Percentiles rank a stretch among this genome's conserved stretches.
phyloP scores from a whole-genome alignment of 2,797 vertebrate genomes.

The Megaceryle alcyon region DNA sequence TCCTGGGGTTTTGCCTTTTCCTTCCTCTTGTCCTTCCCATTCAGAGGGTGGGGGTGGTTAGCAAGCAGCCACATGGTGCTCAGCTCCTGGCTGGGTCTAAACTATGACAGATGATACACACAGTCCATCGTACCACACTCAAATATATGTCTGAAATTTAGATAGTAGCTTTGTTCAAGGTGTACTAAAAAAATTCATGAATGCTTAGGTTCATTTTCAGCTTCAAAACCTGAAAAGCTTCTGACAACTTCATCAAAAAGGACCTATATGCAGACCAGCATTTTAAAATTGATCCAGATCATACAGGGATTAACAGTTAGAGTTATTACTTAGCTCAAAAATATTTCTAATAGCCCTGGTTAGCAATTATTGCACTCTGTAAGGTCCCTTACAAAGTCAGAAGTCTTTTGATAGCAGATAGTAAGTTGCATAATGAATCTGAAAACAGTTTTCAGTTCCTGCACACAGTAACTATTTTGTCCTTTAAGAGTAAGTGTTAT shows the following conservation, averaged over 20 bases:
- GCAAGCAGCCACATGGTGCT: too few species aligned
- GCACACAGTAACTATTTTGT: conserved; percentile 59
- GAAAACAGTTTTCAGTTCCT: conserved; percentile 51
- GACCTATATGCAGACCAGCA: conserved; percentile 43
- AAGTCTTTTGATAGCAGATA: conserved; percentile 82
- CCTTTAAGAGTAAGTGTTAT: conserved; percentile 80
- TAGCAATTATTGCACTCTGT: conserved; percentile 73
- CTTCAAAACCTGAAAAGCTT: conserved; percentile 74
- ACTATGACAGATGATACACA: neutral
- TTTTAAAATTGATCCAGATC: conserved; percentile 80
- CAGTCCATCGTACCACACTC: neutral
- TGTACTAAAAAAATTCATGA: neutral
- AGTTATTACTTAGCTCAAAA: conserved; percentile 83
- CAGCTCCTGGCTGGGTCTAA: too few species aligned
- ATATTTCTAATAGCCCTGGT: conserved; percentile 75
- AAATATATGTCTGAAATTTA: neutral
- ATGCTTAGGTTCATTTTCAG: conserved; percentile 64
- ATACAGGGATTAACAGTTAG: conserved; percentile 77
- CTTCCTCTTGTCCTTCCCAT: too few species aligned
- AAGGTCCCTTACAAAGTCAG: conserved; percentile 79
- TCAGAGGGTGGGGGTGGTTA: too few species aligned
- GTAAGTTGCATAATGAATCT: conserved; percentile 77
- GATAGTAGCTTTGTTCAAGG: neutral
- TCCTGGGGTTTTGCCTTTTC: too few species aligned
- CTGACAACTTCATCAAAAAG: conserved; percentile 78